Base-by-base conservation (phyloP, 2,797 vertebrate species). In the Arctocebus calabarensis region DNA sequence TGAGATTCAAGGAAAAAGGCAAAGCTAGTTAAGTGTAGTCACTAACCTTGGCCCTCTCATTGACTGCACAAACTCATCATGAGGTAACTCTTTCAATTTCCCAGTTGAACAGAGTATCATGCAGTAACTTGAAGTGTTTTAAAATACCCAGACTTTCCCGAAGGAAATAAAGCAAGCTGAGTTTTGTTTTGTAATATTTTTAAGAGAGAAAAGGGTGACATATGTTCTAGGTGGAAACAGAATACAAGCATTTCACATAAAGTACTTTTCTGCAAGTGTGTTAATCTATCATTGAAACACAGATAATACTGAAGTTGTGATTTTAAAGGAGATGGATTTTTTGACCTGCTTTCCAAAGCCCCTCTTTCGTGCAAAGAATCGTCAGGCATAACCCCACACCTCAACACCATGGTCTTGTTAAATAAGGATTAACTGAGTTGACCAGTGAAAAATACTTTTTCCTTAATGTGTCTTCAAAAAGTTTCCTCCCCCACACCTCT, bases 211-310 rank as follows among this genome's bases (percentile, higher is more conserved):
- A 92, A 12, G 6, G 59, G 3, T 74, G 16, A 79, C 29, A 4
- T 68, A 12, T 19, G 2, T 77, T 25, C 37, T 19, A 12, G 48
- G 32, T 34, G 22, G 29, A 71, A 96, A 92, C 1, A 88, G 27
- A 90, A 66, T 40, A 81, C 29, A 95, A 61, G 59, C 2, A 66
- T 73, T 66, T 95, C 68, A 79, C 57, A 71, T 79, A 48, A 96
- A 92, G 29, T 87, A 7, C 4, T 79, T 89, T 73, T 89, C 81
- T 79, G 34, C 40, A 95, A 88, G 10, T 34, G 0, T 52, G 66
- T 48, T 64, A 52, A 84, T 81, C 78, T 82, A 5, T 82, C 57
- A 27, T 68, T 79, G 40, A 77, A 84, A 95, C 70, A 78, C 12
- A 70, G 62, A 43, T 5, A 81, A 77, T 52, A 17, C 4, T 62